Base-by-base conservation (phyloP, 2,888 invertebrate genomes). In the Dolichomitus sp. region DNA sequence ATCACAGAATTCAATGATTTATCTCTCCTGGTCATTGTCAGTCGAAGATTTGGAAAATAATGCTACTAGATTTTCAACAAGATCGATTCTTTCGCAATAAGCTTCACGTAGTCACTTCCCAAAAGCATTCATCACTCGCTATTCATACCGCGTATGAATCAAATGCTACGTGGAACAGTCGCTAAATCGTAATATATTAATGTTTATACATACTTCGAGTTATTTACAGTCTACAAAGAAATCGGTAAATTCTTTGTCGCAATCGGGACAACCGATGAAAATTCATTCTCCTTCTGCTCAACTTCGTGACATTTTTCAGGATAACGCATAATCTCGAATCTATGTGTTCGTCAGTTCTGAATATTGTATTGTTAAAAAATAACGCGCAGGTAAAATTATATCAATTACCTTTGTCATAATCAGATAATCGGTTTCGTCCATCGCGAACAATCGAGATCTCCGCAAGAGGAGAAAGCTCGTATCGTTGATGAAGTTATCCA, bases 41-140 rank as follows among this genome's bases (percentile, higher is more conserved):
- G 82, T 87, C 81, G 80, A 87, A 88, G 66, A 81, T 84, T 89
- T 86, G 82, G 84, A 89, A 89, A 90, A 87, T 89, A 87, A 88
- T 81, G 83, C 87, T 85, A 84, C 85, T 84, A 76, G 84, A 76
- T 81, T 85, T 73, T 77, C 61, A 81, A 65, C 61, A 33, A 68
- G 23, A 48, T 68, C 27, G 17, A 73, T 78, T 78, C 63, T 19
- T 52, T 77, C 73, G 81, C 75, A 30, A 27, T 42, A 75, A 81
- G 75, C 84, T 70, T 81, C 65, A 33, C 70, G 70, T 37, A 68
- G 73, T 66, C 70, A 81, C 19, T 48, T 50, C 40, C 54, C 54
- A 59, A 81, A 72, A 27, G 50, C 72, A 76, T 66, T 63, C 45
- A 19, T 52, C 23, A 45, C 33, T 66, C 23, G 54, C 33, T 66